Evolutionary conservation across 2,113 vertebrate genomes (phyloP), one percentile per base, ranked within the genome.

Genomic region (Recurvirostra avosetta): DNA sequence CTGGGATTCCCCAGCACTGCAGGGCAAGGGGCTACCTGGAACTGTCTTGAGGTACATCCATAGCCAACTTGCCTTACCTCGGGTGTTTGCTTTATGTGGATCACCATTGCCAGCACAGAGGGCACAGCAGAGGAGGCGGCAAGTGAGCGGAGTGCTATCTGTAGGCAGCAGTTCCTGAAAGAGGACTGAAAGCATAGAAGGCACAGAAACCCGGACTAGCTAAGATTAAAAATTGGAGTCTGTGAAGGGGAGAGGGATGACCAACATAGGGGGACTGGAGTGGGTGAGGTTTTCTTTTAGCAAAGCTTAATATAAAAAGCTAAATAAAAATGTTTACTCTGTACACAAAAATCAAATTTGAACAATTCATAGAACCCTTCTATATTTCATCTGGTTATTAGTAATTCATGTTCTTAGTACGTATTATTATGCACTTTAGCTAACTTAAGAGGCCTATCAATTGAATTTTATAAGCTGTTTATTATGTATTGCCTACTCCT

Each of bases 201-300:
- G 36, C 26, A 16, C 12, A 45, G 59, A 75, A 82, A 25, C 5
- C 2, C 1, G 0, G 5, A 1, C 13, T 58, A 55, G 52, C 4
- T 61, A 29, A 41, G 25, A 14, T 6, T 11, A 43, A 77, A 80
- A 84, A 25, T 74, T 12, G 6, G n/a, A 36, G 30, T 1, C 41
- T 56, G 3, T 63, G 62, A 72, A 68, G 49, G 52, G 47, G n/a
- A 75, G 49, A 25, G 15, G 21, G 17, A 8, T 74, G 32, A 43
- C 23, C 22, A 11, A 16, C 32, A 3, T 2, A 29, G 5, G 62
- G 32, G 55, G 29, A 73, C 4, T 2, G 36, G n/a, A 50, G 14
- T 21, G 59, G 45, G 9, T 40, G 19, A 55, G 20, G 11, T 47
- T 62, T 32, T 74, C 9, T 74, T 77, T n/a, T 29, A 59, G 27